Evolutionary conservation across 2,797 vertebrate species (phyloP).

Genomic region (Helostoma temminkii): DNA sequence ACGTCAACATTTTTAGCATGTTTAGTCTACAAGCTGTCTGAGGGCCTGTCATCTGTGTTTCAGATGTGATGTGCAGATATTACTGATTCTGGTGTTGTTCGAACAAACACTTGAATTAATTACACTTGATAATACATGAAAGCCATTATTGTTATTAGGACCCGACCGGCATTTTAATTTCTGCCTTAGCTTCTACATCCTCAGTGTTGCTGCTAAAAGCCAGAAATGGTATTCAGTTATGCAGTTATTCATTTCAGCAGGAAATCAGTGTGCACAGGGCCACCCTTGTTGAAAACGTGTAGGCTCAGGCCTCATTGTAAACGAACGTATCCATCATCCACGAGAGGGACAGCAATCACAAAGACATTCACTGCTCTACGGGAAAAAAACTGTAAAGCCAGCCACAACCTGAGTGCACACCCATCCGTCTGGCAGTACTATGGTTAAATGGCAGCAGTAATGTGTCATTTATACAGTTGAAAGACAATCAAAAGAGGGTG

Average conservation of each 20-base stretch:
- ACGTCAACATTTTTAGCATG: conserved; percentile 34
- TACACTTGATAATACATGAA: conserved; percentile 15
- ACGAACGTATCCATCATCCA: conserved; percentile 69
- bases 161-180: conserved; percentile 9
- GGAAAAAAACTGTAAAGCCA: conserved; percentile 70
- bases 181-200: conserved; percentile 15
- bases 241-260: conserved; percentile 54
- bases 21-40: not conserved
- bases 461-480: conserved; percentile 36
- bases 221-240: conserved; percentile 51
- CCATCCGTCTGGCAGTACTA: conserved; percentile 36
- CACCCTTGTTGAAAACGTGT: conserved; percentile 75
- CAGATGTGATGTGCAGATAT: not conserved
- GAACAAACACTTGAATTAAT: conserved; percentile 10
- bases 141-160: conserved; percentile 9
- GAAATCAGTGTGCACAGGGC: conserved; percentile 54
- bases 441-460: conserved; percentile 34
- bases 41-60: conserved; percentile 13
- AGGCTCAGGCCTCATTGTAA: conserved; percentile 74
- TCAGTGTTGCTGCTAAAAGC: not conserved
- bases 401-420: conserved; percentile 46
- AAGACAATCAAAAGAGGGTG: conserved; percentile 35
- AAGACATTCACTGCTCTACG: conserved; percentile 62
- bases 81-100: not conserved
- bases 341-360: conserved; percentile 66